Evolutionary conservation across 2,113 vertebrate genomes (phyloP).

Genomic region (Vireo altiloquus): DNA sequence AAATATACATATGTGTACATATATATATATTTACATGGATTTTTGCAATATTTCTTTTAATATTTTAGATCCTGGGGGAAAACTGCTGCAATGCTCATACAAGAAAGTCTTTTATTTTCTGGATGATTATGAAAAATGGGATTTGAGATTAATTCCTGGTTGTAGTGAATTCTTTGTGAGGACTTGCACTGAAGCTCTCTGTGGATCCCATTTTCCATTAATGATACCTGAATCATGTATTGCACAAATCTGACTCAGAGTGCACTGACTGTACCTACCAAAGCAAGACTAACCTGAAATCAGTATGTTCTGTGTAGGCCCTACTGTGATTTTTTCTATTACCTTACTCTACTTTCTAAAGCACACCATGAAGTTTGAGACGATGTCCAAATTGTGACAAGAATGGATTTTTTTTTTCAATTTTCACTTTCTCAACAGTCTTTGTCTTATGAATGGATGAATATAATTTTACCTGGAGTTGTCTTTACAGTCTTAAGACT

Average conservation of each 20-base stretch:
- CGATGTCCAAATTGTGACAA: slow-evolving; percentile 15
- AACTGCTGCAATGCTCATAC: background rate
- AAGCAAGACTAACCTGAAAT: background rate
- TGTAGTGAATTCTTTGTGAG: background rate
- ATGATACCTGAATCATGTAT: background rate
- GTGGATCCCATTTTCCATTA: background rate
- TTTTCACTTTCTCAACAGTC: slow-evolving; percentile 56
- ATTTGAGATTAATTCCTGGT: background rate
- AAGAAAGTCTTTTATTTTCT: background rate
- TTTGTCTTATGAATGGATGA: slow-evolving; percentile 51
- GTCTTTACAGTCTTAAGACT: slow-evolving; percentile 55
- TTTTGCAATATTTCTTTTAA: background rate
- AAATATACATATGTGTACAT: background rate
- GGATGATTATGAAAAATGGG: background rate
- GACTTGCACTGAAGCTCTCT: background rate
- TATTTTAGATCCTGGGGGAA: background rate
- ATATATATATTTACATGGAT: background rate
- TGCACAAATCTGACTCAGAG: background rate
- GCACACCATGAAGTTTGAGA: background rate
- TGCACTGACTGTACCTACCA: background rate
- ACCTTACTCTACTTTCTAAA: background rate
- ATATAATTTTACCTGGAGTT: slow-evolving; percentile 59
- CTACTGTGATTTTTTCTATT: background rate
- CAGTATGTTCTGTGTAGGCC: background rate
- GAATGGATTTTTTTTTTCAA: slow-evolving; percentile 37